Evolutionary conservation across 2,888 invertebrate genomes (phyloP).

Genomic region (Aromia moschata): DNA sequence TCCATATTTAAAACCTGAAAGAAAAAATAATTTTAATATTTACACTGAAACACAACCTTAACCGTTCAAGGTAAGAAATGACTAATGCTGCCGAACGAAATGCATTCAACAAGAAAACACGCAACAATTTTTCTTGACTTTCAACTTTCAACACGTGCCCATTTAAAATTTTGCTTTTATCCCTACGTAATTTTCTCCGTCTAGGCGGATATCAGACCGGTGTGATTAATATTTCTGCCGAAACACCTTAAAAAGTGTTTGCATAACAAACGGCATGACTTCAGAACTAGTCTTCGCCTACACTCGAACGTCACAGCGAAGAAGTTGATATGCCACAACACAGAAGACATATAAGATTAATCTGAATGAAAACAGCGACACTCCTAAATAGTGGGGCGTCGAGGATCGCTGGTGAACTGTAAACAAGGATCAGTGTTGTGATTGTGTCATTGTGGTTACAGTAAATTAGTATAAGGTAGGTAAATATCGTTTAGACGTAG

Average conservation of each 20-base stretch:
- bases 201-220: neutral
- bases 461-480: constrained; percentile 4
- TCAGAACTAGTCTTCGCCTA: constrained; percentile 9
- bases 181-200: neutral
- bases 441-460: constrained; percentile 1
- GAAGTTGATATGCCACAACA: neutral
- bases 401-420: neutral
- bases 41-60: neutral
- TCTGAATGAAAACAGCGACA: neutral
- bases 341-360: neutral
- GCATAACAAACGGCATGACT: constrained; percentile 2
- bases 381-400: neutral
- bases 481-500: no score
- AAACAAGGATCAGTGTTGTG: constrained; percentile 6
- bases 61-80: neutral
- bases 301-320: neutral
- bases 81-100: no score
- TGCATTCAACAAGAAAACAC: neutral
- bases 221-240: neutral
- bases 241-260: constrained; percentile 12
- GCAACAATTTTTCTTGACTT: neutral
- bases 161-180: neutral
- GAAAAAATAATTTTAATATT: neutral
- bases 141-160: neutral
- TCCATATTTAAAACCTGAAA: no score